Evolutionary conservation across 2,797 vertebrate genomes (phyloP), one percentile per base, ranked within the genome.

Genomic region (Chelonia mydas): DNA sequence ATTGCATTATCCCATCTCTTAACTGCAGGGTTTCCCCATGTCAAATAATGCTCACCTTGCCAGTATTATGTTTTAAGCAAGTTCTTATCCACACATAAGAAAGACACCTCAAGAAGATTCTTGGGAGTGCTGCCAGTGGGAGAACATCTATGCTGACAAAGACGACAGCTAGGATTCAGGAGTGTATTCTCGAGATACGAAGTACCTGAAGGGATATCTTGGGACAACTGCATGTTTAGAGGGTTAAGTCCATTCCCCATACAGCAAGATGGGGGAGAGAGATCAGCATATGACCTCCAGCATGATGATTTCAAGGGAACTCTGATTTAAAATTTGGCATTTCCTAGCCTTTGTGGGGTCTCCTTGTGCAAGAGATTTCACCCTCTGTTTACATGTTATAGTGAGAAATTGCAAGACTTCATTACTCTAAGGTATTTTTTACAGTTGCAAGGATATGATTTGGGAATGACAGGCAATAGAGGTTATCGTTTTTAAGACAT

Each of bases 381-480:
- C 37, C 19, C 45, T 93, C 82, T 47, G 47, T 89, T 91, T 92
- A 88, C n/a, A 88, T 19, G 84, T 59, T 86, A 81, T 65, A 88
- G 16, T 80, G 95, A 86, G 93, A 96, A 76, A 95, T 85, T 88
- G 93, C 16, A 83, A 93, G 89, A 90, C 33, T 95, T 89, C 86
- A 86, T 87, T 6, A 15, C 74, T 80, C 77, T 41, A 84, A 95
- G 84, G 19, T 84, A 92, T 37, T 93, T 80, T 96, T 94, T 91
- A 95, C 88, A 92, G 90, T 95, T 97, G 91, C 72, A 94, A 96
- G 97, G 92, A 88, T 79, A 96, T 6, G 54, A 84, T 96, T 97
- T 90, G 95, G 91, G 93, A 98, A 98, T 33, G 72, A 97, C 92
- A 97, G 93, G 95, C 89, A 96, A 96, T 1, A 74, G 81, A 96